Conservation (phyloP, 1,140 invertebrate genomes). For the Eufriesea mexicana region DNA sequence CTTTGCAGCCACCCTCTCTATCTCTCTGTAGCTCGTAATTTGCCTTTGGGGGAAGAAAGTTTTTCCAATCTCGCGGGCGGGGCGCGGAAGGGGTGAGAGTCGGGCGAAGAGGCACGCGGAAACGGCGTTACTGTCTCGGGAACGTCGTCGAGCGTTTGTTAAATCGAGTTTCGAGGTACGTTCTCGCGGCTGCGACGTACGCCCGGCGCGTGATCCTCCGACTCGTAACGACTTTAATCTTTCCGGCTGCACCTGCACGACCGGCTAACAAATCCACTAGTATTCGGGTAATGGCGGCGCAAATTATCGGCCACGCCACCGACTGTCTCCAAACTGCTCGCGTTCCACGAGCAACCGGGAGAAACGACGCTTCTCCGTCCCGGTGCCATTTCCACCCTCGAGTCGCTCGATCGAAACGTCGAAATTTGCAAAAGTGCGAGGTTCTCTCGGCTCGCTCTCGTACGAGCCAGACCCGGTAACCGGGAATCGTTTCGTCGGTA, state of each 20-base stretch:
- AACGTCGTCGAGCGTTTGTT: constrained; percentile 40
- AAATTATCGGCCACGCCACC: constrained; percentile 29
- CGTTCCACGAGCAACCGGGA: neutral
- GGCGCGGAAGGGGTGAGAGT: neutral
- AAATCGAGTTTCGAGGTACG: constrained; percentile 50
- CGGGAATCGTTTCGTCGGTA: constrained; percentile 7
- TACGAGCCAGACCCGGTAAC: neutral
- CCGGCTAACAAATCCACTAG: constrained; percentile 24
- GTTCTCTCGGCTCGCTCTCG: neutral
- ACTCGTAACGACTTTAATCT: constrained; percentile 45
- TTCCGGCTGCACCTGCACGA: constrained; percentile 26
- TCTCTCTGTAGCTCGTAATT: constrained; percentile 23
- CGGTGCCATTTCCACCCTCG: neutral
- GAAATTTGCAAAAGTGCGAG: neutral
- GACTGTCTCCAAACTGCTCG: neutral
- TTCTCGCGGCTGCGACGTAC: neutral
- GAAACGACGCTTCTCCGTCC: neutral
- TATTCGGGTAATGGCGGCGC: constrained; percentile 11
- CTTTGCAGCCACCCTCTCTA: neutral
- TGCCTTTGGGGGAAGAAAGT: constrained; percentile 34
- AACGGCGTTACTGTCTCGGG: constrained; percentile 36
- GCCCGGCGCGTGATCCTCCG: constrained; percentile 21
- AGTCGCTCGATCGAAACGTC: neutral
- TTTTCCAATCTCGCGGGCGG: constrained; percentile 49
- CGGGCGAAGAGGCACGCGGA: constrained; percentile 29